Evolutionary conservation across 2,888 invertebrate species (phyloP).

Genomic region (Pyrrhosoma nymphula): DNA sequence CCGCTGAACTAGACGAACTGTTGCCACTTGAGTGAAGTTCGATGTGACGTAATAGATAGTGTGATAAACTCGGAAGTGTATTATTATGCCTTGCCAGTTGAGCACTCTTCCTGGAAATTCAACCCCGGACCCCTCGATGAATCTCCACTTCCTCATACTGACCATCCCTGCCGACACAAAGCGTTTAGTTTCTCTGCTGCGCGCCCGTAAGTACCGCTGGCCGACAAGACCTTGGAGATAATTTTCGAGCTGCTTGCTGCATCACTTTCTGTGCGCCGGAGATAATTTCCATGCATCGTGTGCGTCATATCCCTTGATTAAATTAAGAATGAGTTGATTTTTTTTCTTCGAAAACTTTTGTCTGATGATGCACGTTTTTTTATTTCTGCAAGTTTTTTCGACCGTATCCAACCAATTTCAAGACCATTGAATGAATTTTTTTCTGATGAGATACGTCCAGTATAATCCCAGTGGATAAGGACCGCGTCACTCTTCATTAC

Average conservation of each 20-base stretch:
- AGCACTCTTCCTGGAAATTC: too few relatives aligned
- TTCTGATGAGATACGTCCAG: neutral
- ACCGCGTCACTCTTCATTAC: neutral
- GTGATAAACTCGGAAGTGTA: too few relatives aligned
- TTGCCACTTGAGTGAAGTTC: too few relatives aligned
- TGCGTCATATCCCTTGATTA: neutral
- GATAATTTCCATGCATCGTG: neutral
- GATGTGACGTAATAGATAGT: too few relatives aligned
- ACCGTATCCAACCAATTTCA: too few relatives aligned
- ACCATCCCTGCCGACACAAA: neutral
- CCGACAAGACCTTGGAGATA: neutral
- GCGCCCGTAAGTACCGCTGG: neutral
- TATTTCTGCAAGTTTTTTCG: too few relatives aligned
- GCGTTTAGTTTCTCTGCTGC: neutral
- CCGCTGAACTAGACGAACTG: too few relatives aligned
- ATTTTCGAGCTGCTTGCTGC: neutral
- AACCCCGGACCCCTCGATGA: too few relatives aligned
- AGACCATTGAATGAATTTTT: neutral
- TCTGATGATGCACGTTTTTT: too few relatives aligned
- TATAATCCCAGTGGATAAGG: neutral
- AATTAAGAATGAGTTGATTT: neutral
- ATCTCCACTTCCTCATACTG: neutral
- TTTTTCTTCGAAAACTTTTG: neutral
- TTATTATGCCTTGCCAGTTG: too few relatives aligned
- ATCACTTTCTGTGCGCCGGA: neutral